Conservation (phyloP, 2,113 vertebrate genomes). For the Sterrhoptilus dennistouni region DNA sequence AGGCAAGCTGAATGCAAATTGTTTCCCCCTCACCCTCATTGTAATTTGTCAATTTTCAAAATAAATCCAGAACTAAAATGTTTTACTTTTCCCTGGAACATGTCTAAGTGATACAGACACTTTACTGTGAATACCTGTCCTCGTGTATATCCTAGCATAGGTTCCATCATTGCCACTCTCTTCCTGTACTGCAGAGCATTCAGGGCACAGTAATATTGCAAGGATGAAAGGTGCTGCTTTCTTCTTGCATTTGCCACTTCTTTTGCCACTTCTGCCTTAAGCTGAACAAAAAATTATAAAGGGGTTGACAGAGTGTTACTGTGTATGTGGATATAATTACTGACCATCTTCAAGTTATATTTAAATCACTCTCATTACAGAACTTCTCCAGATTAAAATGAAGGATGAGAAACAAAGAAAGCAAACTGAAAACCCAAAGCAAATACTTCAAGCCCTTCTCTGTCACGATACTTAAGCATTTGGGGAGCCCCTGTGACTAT, state of each 20-base stretch:
- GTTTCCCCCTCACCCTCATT: accelerated
- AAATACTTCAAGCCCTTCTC: background rate
- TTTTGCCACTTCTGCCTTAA: constrained; percentile 86
- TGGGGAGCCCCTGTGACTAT: background rate
- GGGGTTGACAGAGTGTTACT: background rate
- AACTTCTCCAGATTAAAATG: background rate
- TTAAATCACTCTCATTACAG: background rate
- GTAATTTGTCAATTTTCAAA: background rate
- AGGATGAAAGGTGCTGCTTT: constrained; percentile 93
- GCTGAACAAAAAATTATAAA: constrained; percentile 63
- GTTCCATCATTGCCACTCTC: constrained; percentile 91
- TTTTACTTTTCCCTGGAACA: background rate
- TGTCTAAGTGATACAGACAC: background rate
- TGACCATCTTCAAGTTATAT: background rate
- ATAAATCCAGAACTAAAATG: background rate
- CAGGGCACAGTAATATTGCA: constrained; percentile 96
- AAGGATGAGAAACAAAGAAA: background rate
- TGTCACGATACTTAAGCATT: background rate
- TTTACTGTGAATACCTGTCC: constrained; percentile 80
- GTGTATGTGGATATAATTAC: background rate
- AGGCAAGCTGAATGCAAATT: background rate
- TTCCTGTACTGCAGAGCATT: constrained; percentile 95
- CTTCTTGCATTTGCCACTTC: constrained; percentile 90
- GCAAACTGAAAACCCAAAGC: background rate
- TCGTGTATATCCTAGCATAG: constrained; percentile 90